Evolutionary conservation across 2,888 invertebrate genomes (phyloP), one percentile per base, ranked within the genome.

Genomic region (Drosophila conformis): DNA sequence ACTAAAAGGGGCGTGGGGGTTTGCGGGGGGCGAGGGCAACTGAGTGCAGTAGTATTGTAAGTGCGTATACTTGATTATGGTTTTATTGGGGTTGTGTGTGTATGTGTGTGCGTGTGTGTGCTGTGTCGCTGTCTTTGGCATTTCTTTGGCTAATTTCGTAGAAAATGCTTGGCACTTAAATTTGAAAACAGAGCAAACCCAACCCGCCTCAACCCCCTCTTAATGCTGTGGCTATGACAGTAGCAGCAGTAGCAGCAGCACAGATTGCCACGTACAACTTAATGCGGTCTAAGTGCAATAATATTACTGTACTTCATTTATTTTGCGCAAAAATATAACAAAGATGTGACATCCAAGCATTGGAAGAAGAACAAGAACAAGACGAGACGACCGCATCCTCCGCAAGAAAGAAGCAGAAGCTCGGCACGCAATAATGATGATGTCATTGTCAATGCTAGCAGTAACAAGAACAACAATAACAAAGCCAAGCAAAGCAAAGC

Each of bases 301-400:
- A 89, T 91, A 89, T 89, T 89, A 91, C 91, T 91, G 83, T 89
- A 83, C 87, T 91, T 92, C 91, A 91, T 91, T 92, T 91, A 90
- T 90, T 91, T 84, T 83, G 86, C 77, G 86, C 90, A 88, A 90
- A 91, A 87, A 89, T 90, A 85, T 91, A 90, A 83, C 79, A 87
- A 89, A 82, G 90, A 89, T 91, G 89, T 88, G 91, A 87, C 90
- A 84, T 73, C 57, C 76, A 57, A 79, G 74, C 68, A 65, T 54
- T 68, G 68, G 65, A 65, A 38, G 48, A 69, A 59, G 73, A 56
- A 61, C n/a, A 25, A 48, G 35, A 48, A 33, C 49, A 67, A 60
- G 63, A 58, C 63, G 64, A 53, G 51, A 48, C 54, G 70, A 66
- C 31, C 35, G 52, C 35, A 69, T 48, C 13, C 53, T 48, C 13